Evolutionary conservation across 2,888 invertebrate species (phyloP).

Genomic region (Eubasilissa splendida): DNA sequence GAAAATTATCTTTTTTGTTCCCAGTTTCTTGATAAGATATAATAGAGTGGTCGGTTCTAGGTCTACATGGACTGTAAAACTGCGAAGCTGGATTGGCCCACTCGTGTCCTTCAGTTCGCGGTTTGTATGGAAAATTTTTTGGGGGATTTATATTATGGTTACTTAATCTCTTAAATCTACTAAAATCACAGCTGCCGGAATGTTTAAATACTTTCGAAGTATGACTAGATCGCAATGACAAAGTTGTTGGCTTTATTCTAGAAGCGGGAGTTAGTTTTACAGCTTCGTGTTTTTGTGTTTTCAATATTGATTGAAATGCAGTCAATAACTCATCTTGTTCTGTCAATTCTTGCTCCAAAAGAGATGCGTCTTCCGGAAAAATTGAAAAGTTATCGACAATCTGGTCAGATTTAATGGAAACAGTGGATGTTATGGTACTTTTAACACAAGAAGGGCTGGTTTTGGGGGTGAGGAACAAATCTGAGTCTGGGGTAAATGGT

Average conservation of each 20-base stretch:
- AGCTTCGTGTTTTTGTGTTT: constrained; percentile 63
- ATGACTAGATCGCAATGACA: constrained; percentile 68
- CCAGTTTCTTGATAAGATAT: neutral
- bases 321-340: constrained; percentile 72
- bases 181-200: constrained; percentile 67
- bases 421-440: constrained; percentile 44
- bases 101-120: constrained; percentile 13
- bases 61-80: constrained; percentile 24
- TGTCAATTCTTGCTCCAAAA: constrained; percentile 70
- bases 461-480: constrained; percentile 70
- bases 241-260: constrained; percentile 65
- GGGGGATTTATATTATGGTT: constrained; percentile 3
- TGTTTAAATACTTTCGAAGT: constrained; percentile 66
- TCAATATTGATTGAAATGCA: constrained; percentile 70
- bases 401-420: neutral
- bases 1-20: neutral
- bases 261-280: constrained; percentile 60
- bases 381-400: constrained; percentile 60
- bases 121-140: neutral
- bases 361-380: constrained; percentile 66
- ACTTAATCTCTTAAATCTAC: constrained; percentile 29
- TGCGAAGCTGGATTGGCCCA: constrained; percentile 31
- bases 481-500: constrained; percentile 64
- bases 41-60: neutral
- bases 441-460: constrained; percentile 66